Conservation (phyloP, 2,888 invertebrate species). For the Diadegma fenestrale region DNA sequence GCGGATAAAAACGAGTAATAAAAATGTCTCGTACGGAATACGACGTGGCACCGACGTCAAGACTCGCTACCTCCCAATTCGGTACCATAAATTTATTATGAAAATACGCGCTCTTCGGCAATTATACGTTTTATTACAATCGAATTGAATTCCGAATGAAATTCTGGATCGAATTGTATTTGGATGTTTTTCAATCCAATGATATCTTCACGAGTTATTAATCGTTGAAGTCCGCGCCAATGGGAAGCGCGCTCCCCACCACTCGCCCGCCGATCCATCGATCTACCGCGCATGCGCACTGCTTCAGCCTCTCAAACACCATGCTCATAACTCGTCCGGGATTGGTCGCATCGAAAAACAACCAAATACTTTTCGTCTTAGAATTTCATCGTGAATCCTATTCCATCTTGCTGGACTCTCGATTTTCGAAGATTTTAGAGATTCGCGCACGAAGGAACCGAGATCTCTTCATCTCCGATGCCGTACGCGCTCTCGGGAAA, state of each 20-base stretch:
- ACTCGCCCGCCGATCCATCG: not conserved
- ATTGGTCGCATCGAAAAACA: not conserved
- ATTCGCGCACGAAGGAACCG: not conserved
- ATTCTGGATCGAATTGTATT: not conserved
- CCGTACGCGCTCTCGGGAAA: constrained; percentile 19
- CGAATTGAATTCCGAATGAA: not conserved
- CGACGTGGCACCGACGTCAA: constrained; percentile 26
- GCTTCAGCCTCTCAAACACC: not conserved
- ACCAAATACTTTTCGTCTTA: not conserved
- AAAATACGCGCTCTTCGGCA: not conserved
- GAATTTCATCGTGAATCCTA: not conserved
- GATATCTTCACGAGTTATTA: not conserved
- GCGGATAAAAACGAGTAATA: constrained; percentile 61
- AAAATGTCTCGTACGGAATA: constrained; percentile 44
- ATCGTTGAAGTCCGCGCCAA: not conserved
- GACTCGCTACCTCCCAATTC: constrained; percentile 16
- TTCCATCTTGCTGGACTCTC: not conserved
- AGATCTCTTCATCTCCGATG: constrained; percentile 23
- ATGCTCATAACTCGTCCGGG: not conserved
- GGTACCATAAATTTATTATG: not conserved
- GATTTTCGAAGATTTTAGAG: not conserved
- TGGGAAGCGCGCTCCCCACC: not conserved
- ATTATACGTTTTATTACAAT: not conserved
- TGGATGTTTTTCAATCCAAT: not conserved
- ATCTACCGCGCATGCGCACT: constrained; percentile 5